Evolutionary conservation across 2,888 invertebrate species (phyloP).

Genomic region (Chalcosyrphus nemorum): DNA sequence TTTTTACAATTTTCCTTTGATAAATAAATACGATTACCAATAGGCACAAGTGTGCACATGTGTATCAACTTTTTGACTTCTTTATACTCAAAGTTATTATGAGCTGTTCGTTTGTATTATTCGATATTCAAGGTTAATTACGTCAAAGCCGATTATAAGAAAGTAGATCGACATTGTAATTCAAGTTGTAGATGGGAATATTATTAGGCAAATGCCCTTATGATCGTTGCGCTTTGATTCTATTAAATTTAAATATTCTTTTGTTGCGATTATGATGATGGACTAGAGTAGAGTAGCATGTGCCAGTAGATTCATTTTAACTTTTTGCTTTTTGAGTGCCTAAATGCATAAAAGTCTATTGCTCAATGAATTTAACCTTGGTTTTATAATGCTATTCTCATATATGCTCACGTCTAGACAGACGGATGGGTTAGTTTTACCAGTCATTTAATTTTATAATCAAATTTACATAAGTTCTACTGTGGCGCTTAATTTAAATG

Average conservation of each 20-base stretch:
- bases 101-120: background rate
- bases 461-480: background rate
- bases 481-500: background rate
- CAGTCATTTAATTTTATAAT: background rate
- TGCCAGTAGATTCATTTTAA: background rate
- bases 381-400: background rate
- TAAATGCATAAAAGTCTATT: background rate
- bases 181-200: background rate
- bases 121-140: background rate
- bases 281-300: background rate
- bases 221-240: background rate
- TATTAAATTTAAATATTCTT: slow-evolving; percentile 1
- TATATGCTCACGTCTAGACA: background rate
- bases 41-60: background rate
- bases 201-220: background rate
- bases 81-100: background rate
- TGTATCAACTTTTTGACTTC: background rate
- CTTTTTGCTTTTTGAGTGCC: background rate
- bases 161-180: background rate
- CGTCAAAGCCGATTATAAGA: background rate
- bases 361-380: background rate
- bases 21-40: background rate
- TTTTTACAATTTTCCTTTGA: background rate
- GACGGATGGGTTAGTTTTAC: background rate
- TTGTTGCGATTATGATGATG: background rate